Base-by-base conservation (phyloP, 2,888 invertebrate genomes). In the Anaspis maculata region DNA sequence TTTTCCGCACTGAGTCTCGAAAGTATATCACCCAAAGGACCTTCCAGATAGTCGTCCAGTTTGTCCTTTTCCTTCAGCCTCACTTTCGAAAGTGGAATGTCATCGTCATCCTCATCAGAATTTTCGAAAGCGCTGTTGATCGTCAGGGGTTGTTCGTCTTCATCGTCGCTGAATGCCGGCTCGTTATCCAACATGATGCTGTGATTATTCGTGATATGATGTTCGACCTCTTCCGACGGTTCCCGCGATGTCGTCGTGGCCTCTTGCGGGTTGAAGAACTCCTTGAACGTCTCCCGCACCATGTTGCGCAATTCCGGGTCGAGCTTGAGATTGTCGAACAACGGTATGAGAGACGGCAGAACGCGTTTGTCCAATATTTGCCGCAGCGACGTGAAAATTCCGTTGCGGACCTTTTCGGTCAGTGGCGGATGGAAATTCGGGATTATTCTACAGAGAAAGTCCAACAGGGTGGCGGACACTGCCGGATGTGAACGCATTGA, bases 341-440 rank as follows among this genome's bases (percentile, higher is more conserved):
- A 66, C 3, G 89, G 88, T 51, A 83, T 78, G 34, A 92, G 68
- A 44, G 86, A 84, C n/a, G 83, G 83, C 41, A 91, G 66, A 15
- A 96, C 96, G 60, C 92, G 76, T 69, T 96, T 96, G 54, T 90
- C 90, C 42, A 90, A 73, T 51, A 92, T 91, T 61, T 87, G 85
- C 48, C 81, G 72, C 12, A 92, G 65, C 3, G 91, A 88, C 42
- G 83, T 81, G 60, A 79, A 86, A 53, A 89, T 83, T 9, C 88
- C 88, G 53, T 77, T 75, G 51, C 77, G 76, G 3, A 92, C 86
- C 70, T 83, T 83, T 14, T 84, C 84, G 26, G 79, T 73, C 55
- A 83, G 72, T 15, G 79, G 73, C 29, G 88, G 87, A 68, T 84
- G 83, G 63, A 88, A 92, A 62, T 89, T 83, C 49, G 83, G 77